Base-by-base conservation (phyloP, 2,797 vertebrate genomes). In the Acanthis flammea region DNA sequence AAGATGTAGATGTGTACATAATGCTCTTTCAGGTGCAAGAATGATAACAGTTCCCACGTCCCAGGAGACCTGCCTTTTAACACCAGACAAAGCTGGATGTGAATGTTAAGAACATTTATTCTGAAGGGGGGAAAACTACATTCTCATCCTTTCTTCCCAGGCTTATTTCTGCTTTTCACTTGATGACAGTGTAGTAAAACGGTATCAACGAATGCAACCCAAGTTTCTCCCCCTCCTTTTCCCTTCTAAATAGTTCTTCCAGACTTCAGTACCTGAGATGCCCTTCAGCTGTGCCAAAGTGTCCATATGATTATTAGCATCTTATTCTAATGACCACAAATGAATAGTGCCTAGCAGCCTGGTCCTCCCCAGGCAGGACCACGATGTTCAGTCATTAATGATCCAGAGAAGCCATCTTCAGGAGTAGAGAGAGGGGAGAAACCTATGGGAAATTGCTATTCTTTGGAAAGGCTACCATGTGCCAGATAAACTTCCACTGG, bases 1-100 rank as follows among this genome's bases (percentile, higher is more conserved):
- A 95, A 93, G 80, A 95, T 76, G 74, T 66, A 90, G 42, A 88
- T 94, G 54, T 84, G 70, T 78, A 90, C 42, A 72, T 63, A 88
- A 78, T 31, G 12, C 18, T 84, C 87, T 44, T 94, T 94, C 76
- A 96, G 93, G 95, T 96, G 86, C 92, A 91, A 81, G 73, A 95
- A 94, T 35, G 47, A 57, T 85, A 94, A 90, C 79, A 90, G 82
- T 95, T 96, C 92, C 82, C 94, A 94, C 0, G 4, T 96, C 79
- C 79, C 85, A 44, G 0, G 2, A 83, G 91, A 94, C 21, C 58
- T 93, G 41, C 47, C 63, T 80, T 74, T 91, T 85, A 79, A 85
- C 86, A 92, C 54, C 31, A 88, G 14, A 74, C 53, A 63, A 83
- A 70, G 67, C 14, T 89, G 60, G 60, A 79, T 60, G 41, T 27